These are phyloP conservation scores for Yponomeuta malinellus DNA, from an alignment of 2,888 invertebrate species.

Conservation along the genomic window DNA sequence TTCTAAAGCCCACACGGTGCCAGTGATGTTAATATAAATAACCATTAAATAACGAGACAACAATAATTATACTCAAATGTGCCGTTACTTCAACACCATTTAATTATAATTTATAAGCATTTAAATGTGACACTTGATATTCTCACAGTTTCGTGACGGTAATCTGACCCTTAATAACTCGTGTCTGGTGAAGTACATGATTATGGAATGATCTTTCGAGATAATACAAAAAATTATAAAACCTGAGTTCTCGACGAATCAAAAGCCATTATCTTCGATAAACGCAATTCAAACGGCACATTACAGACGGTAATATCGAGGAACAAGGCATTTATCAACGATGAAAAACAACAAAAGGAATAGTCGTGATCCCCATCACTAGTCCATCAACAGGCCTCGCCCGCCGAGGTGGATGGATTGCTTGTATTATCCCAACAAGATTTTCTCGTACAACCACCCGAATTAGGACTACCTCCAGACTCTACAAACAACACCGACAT, in stretches of 20 bases:
- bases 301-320: slow-evolving; percentile 41
- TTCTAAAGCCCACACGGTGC: slow-evolving; percentile 56
- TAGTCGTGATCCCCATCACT: slow-evolving; percentile 67
- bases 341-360: slow-evolving; percentile 57
- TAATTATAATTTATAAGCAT: slow-evolving; percentile 12
- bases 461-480: slow-evolving; percentile 60
- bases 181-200: background rate
- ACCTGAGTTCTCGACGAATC: slow-evolving; percentile 6
- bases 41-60: slow-evolving; percentile 23
- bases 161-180: background rate
- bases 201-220: background rate
- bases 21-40: slow-evolving; percentile 25
- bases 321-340: slow-evolving; percentile 60
- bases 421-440: slow-evolving; percentile 63
- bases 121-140: slow-evolving; percentile 8
- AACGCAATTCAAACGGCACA: slow-evolving; percentile 51
- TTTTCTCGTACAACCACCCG: slow-evolving; percentile 38
- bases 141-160: background rate
- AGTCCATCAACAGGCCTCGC: slow-evolving; percentile 60
- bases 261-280: slow-evolving; percentile 53
- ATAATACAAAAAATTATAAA: background rate
- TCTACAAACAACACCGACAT: slow-evolving; percentile 42
- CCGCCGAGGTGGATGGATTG: slow-evolving; percentile 57
- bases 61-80: slow-evolving; percentile 30
- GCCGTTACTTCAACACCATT: slow-evolving; percentile 40